Percentiles rank a stretch among this genome's conserved stretches.
These are phyloP conservation scores for Gambusia holbrooki DNA, from an alignment of 2,113 vertebrate species.

Conservation along the genomic window DNA sequence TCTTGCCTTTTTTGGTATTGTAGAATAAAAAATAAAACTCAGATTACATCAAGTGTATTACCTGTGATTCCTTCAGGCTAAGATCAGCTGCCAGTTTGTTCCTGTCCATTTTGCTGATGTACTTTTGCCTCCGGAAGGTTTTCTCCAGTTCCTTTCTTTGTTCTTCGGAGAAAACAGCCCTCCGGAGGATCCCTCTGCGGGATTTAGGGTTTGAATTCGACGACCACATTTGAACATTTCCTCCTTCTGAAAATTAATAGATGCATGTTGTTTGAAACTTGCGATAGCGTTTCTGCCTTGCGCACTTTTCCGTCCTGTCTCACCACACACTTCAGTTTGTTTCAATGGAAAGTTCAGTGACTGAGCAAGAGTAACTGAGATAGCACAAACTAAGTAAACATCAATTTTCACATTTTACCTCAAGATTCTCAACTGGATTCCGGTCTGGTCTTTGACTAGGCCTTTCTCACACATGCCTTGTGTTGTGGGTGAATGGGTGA, in stretches of 20 bases:
- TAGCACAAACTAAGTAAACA: neutral
- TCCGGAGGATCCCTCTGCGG: conserved; percentile 90
- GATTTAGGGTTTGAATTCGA: conserved; percentile 85
- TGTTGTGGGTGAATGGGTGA: neutral
- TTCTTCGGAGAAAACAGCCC: conserved; percentile 96
- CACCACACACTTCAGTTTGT: neutral
- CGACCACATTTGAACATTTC: conserved; percentile 84
- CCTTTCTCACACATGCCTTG: neutral
- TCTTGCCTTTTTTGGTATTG: neutral
- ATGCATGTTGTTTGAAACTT: neutral
- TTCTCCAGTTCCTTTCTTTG: conserved; percentile 95
- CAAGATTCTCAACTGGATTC: neutral
- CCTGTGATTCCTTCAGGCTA: conserved; percentile 96
- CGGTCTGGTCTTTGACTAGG: neutral
- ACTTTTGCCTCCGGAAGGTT: conserved; percentile 96
- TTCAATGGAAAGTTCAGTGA: neutral
- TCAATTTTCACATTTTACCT: neutral
- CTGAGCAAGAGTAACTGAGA: neutral
- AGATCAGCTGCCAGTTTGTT: conserved; percentile 91
- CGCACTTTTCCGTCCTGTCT: neutral
- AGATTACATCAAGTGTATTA: conserved; percentile 54
- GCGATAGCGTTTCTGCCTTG: neutral
- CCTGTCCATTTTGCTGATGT: conserved; percentile 95
- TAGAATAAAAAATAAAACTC: neutral
- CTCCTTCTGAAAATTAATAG: conserved; percentile 79